phyloP scores from a whole-genome alignment of 2,797 vertebrate genomes.

The Benthosema pterotum region DNA sequence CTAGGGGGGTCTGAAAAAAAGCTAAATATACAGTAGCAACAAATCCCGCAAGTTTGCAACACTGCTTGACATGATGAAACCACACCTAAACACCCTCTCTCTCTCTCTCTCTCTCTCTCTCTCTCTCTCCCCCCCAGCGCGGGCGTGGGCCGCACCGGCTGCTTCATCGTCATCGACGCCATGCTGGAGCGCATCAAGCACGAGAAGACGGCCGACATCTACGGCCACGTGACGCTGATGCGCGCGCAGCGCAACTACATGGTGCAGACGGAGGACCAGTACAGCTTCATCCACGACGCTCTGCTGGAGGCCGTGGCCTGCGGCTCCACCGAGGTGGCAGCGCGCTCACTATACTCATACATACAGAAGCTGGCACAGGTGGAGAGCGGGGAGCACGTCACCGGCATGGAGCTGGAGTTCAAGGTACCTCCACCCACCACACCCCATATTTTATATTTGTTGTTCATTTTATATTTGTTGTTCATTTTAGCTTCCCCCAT shows the following conservation, averaged over 20 bases:
- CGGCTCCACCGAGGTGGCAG: constrained; percentile 95
- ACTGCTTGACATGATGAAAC: no score
- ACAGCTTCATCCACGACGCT: constrained; percentile 98
- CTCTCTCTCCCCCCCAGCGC: constrained; percentile 75
- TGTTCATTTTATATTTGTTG: no score
- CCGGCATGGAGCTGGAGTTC: constrained; percentile 98
- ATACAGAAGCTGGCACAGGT: constrained; percentile 97
- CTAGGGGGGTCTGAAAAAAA: no score
- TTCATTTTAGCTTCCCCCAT: no score
- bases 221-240: constrained; percentile 97
- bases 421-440: constrained; percentile 76
- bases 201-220: constrained; percentile 97
- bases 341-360: constrained; percentile 93
- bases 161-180: constrained; percentile 97
- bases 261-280: constrained; percentile 99
- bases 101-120: no score
- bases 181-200: constrained; percentile 98
- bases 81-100: no score
- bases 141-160: constrained; percentile 94
- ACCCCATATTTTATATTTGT: no score
- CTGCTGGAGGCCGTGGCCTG: constrained; percentile 96
- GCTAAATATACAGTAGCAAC: no score
- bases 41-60: no score
- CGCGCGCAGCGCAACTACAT: constrained; percentile 97
- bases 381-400: constrained; percentile 93